phyloP scores from a whole-genome alignment of 2,797 vertebrate genomes.

The Microctenopoma stevenorrisi region DNA sequence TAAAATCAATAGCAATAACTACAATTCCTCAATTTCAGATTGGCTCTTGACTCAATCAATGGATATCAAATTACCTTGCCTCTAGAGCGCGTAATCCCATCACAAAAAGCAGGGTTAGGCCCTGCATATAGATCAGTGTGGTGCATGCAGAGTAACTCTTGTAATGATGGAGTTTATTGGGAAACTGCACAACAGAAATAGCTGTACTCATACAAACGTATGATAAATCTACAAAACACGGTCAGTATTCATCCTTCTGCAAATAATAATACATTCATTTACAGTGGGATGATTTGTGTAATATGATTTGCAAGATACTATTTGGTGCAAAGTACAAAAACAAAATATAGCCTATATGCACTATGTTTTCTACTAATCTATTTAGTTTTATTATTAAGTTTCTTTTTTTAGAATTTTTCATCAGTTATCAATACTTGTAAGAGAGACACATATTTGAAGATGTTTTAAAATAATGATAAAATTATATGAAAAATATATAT shows the following conservation, averaged over 20 bases:
- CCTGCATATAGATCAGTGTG: constrained; percentile 71
- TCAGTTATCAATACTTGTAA: neutral
- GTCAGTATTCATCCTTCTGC: constrained; percentile 23
- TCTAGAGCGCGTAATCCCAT: constrained; percentile 77
- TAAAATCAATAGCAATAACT: constrained; percentile 90
- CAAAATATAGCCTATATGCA: neutral
- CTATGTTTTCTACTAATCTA: neutral
- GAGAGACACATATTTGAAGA: constrained; percentile 22
- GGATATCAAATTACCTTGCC: constrained; percentile 83
- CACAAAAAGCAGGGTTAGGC: constrained; percentile 62
- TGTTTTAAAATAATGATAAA: constrained; percentile 37
- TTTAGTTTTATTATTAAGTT: constrained; percentile 1
- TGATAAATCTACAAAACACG: constrained; percentile 17
- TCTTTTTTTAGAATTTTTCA: neutral
- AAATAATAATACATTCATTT: constrained; percentile 15
- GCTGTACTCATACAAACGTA: constrained; percentile 26
- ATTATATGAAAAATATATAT: constrained; percentile 22
- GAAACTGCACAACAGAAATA: constrained; percentile 47
- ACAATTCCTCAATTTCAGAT: constrained; percentile 83
- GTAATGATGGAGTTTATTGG: constrained; percentile 50
- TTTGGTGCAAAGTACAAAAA: neutral
- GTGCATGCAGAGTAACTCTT: constrained; percentile 58
- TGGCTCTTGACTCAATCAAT: constrained; percentile 83
- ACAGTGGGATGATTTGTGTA: neutral
- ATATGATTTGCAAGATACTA: neutral